These are phyloP conservation scores for Muscicapa adusta DNA, from an alignment of 2,113 vertebrate species.

Conservation along the genomic window DNA sequence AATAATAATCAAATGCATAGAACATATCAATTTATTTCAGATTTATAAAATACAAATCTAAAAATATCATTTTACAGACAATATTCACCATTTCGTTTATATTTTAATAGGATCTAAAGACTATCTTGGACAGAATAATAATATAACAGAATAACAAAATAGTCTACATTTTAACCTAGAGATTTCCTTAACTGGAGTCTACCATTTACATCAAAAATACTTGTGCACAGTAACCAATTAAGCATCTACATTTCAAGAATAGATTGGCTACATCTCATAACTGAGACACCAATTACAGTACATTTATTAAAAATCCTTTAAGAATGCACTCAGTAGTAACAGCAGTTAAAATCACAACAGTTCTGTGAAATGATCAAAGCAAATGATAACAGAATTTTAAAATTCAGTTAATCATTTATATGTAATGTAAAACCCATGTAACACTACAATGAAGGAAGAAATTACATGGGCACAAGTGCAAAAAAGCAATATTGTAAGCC, in stretches of 20 bases:
- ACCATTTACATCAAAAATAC: background rate
- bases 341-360: slow-evolving; percentile 7
- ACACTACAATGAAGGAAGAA: background rate
- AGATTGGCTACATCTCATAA: background rate
- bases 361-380: background rate
- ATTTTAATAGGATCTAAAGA: background rate
- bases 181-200: background rate
- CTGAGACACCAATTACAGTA: slow-evolving; percentile 57
- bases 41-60: slow-evolving; percentile 26
- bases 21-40: slow-evolving; percentile 44
- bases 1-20: background rate
- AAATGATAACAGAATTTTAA: slow-evolving; percentile 17
- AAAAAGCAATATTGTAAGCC: slow-evolving; percentile 40
- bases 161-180: background rate
- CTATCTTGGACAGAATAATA: background rate
- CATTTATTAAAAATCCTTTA: slow-evolving; percentile 35
- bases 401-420: slow-evolving; percentile 17
- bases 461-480: slow-evolving; percentile 43
- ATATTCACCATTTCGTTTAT: background rate
- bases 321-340: slow-evolving; percentile 27
- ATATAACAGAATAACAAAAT: background rate
- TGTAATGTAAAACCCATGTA: slow-evolving; percentile 1
- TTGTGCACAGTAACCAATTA: background rate
- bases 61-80: slow-evolving; percentile 17
- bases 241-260: background rate